Evolutionary conservation across 2,888 invertebrate genomes (phyloP).

Genomic region (Strigamia transsilvanica): DNA sequence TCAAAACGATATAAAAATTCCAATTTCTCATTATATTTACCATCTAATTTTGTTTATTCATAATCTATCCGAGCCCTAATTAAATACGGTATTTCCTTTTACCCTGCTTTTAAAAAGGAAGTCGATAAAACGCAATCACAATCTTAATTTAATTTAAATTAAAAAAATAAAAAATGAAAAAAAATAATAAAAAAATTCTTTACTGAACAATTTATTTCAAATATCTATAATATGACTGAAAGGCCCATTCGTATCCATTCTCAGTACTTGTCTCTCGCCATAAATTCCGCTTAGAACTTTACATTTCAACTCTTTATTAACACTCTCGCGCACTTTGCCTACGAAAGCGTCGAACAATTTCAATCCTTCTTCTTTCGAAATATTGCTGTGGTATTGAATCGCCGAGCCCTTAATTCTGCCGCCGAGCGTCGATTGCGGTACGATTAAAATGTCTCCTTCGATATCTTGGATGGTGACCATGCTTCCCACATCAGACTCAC

Average conservation of each 20-base stretch:
- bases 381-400: constrained; percentile 66
- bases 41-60: no score
- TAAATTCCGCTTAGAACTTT: constrained; percentile 63
- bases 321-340: constrained; percentile 53
- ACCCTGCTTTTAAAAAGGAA: no score
- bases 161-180: no score
- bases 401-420: constrained; percentile 64
- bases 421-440: constrained; percentile 66
- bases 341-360: constrained; percentile 61
- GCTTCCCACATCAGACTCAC: constrained; percentile 60
- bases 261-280: constrained; percentile 65
- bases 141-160: no score
- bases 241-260: constrained; percentile 64
- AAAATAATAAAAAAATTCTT: no score
- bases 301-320: constrained; percentile 59
- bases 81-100: no score
- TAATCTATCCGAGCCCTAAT: no score
- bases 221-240: constrained; percentile 63
- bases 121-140: no score
- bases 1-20: no score
- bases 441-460: constrained; percentile 65
- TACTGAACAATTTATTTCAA: constrained; percentile 53
- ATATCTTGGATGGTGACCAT: constrained; percentile 62
- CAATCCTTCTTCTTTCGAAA: constrained; percentile 63
- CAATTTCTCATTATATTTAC: no score